Evolutionary conservation across 2,888 invertebrate species (phyloP), one percentile per base, ranked within the genome.

Genomic region (Mythimna albipuncta): DNA sequence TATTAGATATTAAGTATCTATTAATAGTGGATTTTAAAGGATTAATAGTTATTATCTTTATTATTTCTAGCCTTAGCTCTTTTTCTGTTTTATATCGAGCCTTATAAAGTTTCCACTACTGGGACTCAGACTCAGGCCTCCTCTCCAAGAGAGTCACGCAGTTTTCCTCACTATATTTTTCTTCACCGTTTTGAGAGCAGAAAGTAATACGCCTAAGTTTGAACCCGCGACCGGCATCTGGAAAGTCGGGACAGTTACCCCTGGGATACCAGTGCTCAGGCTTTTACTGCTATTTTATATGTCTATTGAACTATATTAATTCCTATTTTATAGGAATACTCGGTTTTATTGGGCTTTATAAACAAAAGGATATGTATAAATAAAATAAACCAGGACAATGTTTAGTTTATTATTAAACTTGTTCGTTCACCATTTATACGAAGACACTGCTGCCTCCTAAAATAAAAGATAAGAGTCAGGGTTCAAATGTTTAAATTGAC

Each of bases 11-110:
- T 59, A 57, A 26, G 13, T 35, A 58, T 32, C 13, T 69, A 50
- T 72, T 77, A 76, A 79, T 75, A 75, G 61, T 47, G 63, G 63
- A 65, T 44, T 77, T 73, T 64, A 52, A 55, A 75, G 26, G 67
- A 69, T 64, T 6, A 21, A 44, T 16, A 63, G 21, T 59, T 72
- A 71, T 68, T 67, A 64, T 16, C 70, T 68, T 26, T 13, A 47
- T 38, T 26, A 32, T 16, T 54, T 10, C 50, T 38, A 47, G 6
- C 16, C 35, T 32, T 1, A 47, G 61, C 26, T 54, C 21, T 21
- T 21, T 35, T 57, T 57, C 11, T 35, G 13, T 41, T 10, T 44
- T 35, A 32, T 13, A 58, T 13, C 50, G 1, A 52, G 7, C 13
- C 35, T 32, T 1, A 47, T 6, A 19, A 47, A 47, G 16, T 16